Base-by-base conservation (phyloP, 2,113 vertebrate genomes). In the Junco hyemalis region DNA sequence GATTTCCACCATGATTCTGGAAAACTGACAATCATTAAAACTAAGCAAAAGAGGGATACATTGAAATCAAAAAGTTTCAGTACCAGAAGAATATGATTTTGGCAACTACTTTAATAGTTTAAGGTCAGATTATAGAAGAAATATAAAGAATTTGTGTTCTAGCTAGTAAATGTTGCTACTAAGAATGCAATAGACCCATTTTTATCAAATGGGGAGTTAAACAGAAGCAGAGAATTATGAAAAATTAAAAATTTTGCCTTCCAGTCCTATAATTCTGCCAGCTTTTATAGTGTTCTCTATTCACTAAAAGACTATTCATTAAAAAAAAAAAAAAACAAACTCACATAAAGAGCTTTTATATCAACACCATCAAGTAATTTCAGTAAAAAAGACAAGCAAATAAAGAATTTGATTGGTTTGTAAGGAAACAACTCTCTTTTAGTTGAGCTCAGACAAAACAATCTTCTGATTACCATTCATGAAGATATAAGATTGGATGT, bases 251-350 rank as follows among this genome's bases (percentile, higher is more conserved):
- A n/a, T 61, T 17, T 57, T 82, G 10, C 9, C 13, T 22, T 68
- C 56, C 15, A 51, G 14, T 74, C 28, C 42, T 20, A 60, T 24
- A 44, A n/a, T 86, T 83, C 42, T 69, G 3, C 8, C 9, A 77
- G 25, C 1, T 29, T 80, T 74, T 45, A 38, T 12, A 45, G 12
- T n/a, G 8, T 2, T 65, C 1, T 17, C 3, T 60, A 60, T 59
- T 80, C 45, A 54, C 4, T 51, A 38, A 61, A 85, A 84, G 29
- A 8, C 2, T 38, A 9, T 54, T 84, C 11, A 21, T 35, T 61
- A 63, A 36, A 4, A 4, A 31, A 40, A 35, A 36, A 31, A 51
- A 12, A 8, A 0, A 68, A 33, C 0, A 9, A 40, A 60, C 3
- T 8, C 12, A 64, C 3, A 38, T 51, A 60, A 73, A 23, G 14